Evolutionary conservation across 2,113 vertebrate species (phyloP), one percentile per base, ranked within the genome.

Genomic region (Puntigrus tetrazona): DNA sequence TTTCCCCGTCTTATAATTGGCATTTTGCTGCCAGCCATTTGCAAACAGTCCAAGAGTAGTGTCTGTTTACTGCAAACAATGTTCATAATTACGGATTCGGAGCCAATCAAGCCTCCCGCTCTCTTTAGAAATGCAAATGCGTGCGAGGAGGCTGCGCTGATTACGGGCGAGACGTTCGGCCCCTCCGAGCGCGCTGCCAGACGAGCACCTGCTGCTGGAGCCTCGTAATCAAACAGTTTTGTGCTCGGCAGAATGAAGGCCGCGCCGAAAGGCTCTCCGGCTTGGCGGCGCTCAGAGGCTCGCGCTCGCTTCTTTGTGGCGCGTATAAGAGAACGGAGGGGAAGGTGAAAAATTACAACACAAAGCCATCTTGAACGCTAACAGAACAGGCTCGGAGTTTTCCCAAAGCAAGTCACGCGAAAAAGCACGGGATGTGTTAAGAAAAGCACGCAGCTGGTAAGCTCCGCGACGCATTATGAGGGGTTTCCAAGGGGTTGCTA

Each of bases 31-130:
- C 57, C 74, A 89, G 91, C 90, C 93, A 93, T 94, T 94, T 94
- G 94, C 93, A 94, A 94, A 94, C 93, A 94, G 93, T 93, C 92
- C 92, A 86, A 90, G 91, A 89, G 91, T 88, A 81, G 85, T 86
- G 87, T 92, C 90, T 95, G 93, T 94, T 95, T 94, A 94, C 91
- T 86, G 81, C 93, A 93, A 95, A 95, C 94, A 95, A 95, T 95
- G 89, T 88, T 89, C 88, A 87, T 95, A 95, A 95, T 95, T 94
- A 94, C 91, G 85, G 88, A 94, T 91, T 93, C 91, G 83, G 88
- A 88, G 92, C 93, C 92, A 95, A 95, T 95, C 94, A 95, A 93
- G 91, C 86, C 89, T 84, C 86, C 80, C 84, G 86, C 86, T 92
- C 90, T 93, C 91, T 92, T 93, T 94, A 91, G 90, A 93, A 92